Evolutionary conservation across 1,140 invertebrate genomes (phyloP).

Genomic region (Heliothis subflexa): DNA sequence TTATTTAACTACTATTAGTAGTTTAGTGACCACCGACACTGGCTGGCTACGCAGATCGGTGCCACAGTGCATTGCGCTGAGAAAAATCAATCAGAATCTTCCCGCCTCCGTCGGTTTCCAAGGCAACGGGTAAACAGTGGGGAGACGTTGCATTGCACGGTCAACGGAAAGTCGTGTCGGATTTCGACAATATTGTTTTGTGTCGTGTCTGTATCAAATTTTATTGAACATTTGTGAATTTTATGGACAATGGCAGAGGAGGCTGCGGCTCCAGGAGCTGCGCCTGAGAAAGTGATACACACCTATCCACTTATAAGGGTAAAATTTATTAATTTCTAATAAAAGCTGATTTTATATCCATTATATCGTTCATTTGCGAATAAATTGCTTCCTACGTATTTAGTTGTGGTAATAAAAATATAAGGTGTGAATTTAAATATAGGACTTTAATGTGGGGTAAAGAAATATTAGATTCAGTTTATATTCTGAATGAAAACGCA

Average conservation of each 20-base stretch:
- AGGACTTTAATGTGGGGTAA: background rate
- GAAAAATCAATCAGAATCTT: slow-evolving; percentile 83
- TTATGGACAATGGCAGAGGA: slow-evolving; percentile 80
- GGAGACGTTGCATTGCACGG: slow-evolving; percentile 64
- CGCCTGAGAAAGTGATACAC: slow-evolving; percentile 90
- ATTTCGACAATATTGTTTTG: slow-evolving; percentile 54
- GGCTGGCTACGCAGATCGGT: slow-evolving; percentile 31
- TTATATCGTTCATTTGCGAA: background rate
- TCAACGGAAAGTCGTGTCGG: slow-evolving; percentile 55
- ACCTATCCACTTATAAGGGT: slow-evolving; percentile 92
- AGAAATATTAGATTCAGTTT: background rate
- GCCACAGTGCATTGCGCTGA: slow-evolving; percentile 50
- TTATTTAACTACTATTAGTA: slow-evolving; percentile 47
- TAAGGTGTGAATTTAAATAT: no score
- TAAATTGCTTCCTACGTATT: no score
- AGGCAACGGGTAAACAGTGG: slow-evolving; percentile 83
- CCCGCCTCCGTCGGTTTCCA: slow-evolving; percentile 75
- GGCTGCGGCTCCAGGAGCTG: slow-evolving; percentile 65
- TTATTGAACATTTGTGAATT: slow-evolving; percentile 51
- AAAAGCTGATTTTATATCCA: background rate
- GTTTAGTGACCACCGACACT: slow-evolving; percentile 41
- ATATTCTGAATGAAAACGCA: no score
- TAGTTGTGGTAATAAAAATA: no score
- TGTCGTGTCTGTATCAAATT: slow-evolving; percentile 53
- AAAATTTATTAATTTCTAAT: slow-evolving; percentile 55